Percentiles rank a stretch among this genome's conserved stretches.
Conservation (phyloP, 2,888 invertebrate species). For the Villa cingulata region DNA sequence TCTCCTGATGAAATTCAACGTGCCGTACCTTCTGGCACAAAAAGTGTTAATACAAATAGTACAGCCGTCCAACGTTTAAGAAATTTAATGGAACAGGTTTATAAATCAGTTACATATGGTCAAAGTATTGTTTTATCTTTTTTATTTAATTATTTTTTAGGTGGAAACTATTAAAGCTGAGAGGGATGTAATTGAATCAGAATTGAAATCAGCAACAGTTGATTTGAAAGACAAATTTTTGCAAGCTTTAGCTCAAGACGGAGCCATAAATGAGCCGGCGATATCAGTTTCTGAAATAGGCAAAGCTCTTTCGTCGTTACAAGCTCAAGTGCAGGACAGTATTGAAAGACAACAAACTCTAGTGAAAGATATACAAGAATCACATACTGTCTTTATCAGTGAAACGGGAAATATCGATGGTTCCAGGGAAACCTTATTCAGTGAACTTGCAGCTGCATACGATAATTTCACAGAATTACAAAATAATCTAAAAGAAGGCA, state of each 20-base stretch:
- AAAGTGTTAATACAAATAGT: conserved; percentile 42
- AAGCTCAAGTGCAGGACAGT: conserved; percentile 64
- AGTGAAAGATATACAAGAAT: conserved; percentile 52
- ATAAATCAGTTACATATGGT: conserved; percentile 2
- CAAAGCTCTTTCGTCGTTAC: conserved; percentile 59
- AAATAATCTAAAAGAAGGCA: conserved; percentile 86
- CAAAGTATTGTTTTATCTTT: conserved; percentile 20
- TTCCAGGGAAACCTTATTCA: conserved; percentile 63
- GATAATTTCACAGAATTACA: conserved; percentile 86
- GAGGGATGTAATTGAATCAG: conserved; percentile 77
- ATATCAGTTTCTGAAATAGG: conserved; percentile 59
- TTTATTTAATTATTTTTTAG: conserved; percentile 30
- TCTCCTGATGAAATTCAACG: conserved; percentile 54
- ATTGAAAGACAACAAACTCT: conserved; percentile 56
- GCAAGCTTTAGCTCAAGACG: conserved; percentile 58
- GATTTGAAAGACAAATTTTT: conserved; percentile 76
- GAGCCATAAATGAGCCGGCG: conserved; percentile 63
- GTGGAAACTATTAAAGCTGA: conserved; percentile 79
- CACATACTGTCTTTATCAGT: conserved; percentile 31
- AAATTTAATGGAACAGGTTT: conserved; percentile 61
- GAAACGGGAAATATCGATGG: conserved; percentile 51
- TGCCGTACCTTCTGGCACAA: conserved; percentile 52
- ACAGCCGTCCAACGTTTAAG: conserved; percentile 53
- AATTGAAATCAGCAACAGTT: conserved; percentile 62
- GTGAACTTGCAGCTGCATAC: conserved; percentile 76